A percentile compares a stretch with the other conserved stretches of the same genome.
Evolutionary conservation across 2,113 vertebrate genomes (phyloP).

Genomic region (Toxotes jaculatrix): DNA sequence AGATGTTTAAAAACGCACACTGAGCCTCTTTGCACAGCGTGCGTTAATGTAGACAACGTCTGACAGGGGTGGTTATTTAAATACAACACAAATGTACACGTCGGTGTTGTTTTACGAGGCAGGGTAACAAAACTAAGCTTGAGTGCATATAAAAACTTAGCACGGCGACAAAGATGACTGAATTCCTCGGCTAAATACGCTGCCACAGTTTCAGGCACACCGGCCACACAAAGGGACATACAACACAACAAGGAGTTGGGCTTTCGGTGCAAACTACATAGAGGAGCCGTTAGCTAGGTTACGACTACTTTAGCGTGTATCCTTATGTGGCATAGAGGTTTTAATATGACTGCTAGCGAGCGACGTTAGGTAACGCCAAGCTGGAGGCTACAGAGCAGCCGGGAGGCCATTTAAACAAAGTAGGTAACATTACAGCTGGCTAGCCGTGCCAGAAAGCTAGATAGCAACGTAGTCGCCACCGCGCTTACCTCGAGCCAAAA

Average conservation of each 20-base stretch:
- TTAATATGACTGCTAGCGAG: neutral
- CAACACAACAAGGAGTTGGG: conserved; percentile 65
- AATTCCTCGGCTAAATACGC: conserved; percentile 31
- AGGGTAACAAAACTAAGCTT: neutral
- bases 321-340: neutral
- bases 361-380: conserved; percentile 23
- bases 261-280: conserved; percentile 56
- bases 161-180: conserved; percentile 6
- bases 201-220: conserved; percentile 33
- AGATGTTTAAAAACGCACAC: conserved; percentile 8
- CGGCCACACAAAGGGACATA: conserved; percentile 72
- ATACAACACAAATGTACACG: neutral
- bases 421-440: conserved; percentile 76
- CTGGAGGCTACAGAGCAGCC: conserved; percentile 53
- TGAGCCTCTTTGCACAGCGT: neutral
- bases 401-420: conserved; percentile 86
- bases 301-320: neutral
- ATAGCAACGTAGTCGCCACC: conserved; percentile 58
- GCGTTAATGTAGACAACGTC: neutral
- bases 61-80: neutral
- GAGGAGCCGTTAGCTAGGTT: conserved; percentile 33
- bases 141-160: conserved; percentile 23
- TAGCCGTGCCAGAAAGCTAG: conserved; percentile 65
- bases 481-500: conserved; percentile 86
- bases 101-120: neutral